A percentile compares a stretch with the other conserved stretches of the same genome.
phyloP scores from a whole-genome alignment of 2,113 vertebrate genomes.

The Climacteris rufus region DNA sequence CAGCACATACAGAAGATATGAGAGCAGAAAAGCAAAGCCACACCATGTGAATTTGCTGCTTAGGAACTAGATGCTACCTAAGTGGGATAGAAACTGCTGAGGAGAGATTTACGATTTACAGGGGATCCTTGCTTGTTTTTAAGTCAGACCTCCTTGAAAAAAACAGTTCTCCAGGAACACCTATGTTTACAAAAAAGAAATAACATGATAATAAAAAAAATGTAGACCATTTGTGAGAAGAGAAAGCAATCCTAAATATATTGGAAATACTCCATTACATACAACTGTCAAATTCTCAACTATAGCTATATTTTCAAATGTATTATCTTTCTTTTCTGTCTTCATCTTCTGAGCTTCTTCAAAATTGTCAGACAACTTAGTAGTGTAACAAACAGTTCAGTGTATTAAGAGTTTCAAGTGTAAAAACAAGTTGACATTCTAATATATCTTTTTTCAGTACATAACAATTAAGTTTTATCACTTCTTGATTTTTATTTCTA shows the following conservation, averaged over 20 bases:
- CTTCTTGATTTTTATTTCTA: neutral
- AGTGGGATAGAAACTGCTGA: neutral
- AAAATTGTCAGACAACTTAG: neutral
- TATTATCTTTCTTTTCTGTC: neutral
- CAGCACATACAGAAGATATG: neutral
- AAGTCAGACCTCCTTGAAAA: neutral
- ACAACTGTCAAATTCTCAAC: neutral
- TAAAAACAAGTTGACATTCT: neutral
- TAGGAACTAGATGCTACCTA: neutral
- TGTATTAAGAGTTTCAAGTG: neutral
- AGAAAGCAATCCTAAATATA: neutral
- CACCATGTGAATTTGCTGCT: accelerated
- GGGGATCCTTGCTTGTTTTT: neutral
- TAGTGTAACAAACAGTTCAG: neutral
- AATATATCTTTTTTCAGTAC: neutral
- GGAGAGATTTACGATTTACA: neutral
- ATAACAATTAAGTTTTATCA: neutral
- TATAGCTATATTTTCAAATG: neutral
- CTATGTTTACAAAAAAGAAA: neutral
- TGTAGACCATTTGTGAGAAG: neutral
- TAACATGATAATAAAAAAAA: neutral
- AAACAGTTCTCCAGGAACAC: neutral
- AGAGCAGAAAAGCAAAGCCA: neutral
- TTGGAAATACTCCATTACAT: neutral
- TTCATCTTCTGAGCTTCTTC: neutral